phyloP scores from a whole-genome alignment of 2,113 vertebrate genomes.

The Ciconia stormi region DNA sequence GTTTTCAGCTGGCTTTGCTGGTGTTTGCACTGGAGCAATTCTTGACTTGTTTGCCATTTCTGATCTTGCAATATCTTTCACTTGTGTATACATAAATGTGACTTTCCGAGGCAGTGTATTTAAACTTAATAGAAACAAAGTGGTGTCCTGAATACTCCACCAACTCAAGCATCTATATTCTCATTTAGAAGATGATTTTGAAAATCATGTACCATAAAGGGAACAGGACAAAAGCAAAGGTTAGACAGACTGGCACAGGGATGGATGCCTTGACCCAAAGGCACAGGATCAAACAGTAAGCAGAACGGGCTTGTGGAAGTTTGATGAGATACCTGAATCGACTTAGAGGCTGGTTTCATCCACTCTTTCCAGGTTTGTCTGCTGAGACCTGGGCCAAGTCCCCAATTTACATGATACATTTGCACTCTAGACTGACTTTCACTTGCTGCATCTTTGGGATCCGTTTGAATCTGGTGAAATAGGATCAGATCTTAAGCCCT shows the following conservation, averaged over 20 bases:
- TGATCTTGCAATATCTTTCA: neutral
- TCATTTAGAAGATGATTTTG: neutral
- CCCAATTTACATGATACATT: rapidly evolving
- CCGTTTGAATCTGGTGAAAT: neutral
- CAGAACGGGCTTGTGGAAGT: neutral
- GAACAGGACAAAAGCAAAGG: neutral
- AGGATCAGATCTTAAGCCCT: neutral
- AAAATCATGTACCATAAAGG: neutral
- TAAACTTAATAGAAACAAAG: constrained; percentile 46
- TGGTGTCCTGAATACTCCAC: neutral
- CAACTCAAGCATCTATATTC: neutral
- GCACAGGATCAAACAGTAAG: neutral
- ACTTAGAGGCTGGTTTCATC: neutral
- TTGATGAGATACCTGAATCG: neutral
- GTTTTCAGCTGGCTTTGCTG: neutral
- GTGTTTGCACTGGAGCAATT: neutral
- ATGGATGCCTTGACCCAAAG: neutral
- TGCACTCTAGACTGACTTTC: neutral
- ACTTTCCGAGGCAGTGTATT: neutral
- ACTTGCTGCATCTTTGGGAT: neutral
- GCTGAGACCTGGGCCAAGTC: neutral
- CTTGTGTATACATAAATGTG: neutral
- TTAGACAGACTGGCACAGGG: neutral
- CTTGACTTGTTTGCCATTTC: neutral
- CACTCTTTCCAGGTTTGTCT: neutral